A percentile compares a stretch with the other conserved stretches of the same genome.
These are phyloP conservation scores for Neotoma lepida DNA, from an alignment of 2,113 vertebrate species.

Conservation along the genomic window DNA sequence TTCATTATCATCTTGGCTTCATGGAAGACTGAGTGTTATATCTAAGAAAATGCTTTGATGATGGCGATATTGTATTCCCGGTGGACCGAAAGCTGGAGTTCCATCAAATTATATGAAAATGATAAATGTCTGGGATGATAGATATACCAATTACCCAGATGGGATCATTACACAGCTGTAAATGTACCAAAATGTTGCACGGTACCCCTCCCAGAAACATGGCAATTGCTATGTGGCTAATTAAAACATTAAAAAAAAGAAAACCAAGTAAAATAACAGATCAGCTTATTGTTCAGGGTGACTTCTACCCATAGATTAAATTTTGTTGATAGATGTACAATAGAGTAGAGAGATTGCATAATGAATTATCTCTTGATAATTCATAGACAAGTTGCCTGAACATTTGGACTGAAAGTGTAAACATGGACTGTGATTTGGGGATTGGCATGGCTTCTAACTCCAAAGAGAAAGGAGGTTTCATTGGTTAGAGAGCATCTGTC, in stretches of 20 bases:
- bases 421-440: neutral
- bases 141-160: neutral
- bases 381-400: neutral
- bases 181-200: neutral
- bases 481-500: conserved; percentile 34
- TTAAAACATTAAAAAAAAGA: neutral
- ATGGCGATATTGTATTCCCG: conserved; percentile 74
- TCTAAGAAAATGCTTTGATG: conserved; percentile 77
- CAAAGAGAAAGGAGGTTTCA: conserved; percentile 4
- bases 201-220: neutral
- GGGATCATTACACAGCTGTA: neutral
- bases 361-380: conserved; percentile 23
- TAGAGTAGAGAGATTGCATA: conserved; percentile 37
- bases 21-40: conserved; percentile 42
- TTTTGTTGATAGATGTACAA: neutral
- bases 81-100: conserved; percentile 59
- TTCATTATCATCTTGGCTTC: conserved; percentile 75
- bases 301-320: conserved; percentile 67
- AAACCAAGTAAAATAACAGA: conserved; percentile 62
- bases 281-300: neutral
- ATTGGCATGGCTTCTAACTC: neutral
- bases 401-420: conserved; percentile 26
- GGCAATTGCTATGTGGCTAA: neutral
- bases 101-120: conserved; percentile 67
- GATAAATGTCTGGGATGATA: neutral